Evolutionary conservation across 1,140 invertebrate species (phyloP).

Genomic region (Drosophila orena): DNA sequence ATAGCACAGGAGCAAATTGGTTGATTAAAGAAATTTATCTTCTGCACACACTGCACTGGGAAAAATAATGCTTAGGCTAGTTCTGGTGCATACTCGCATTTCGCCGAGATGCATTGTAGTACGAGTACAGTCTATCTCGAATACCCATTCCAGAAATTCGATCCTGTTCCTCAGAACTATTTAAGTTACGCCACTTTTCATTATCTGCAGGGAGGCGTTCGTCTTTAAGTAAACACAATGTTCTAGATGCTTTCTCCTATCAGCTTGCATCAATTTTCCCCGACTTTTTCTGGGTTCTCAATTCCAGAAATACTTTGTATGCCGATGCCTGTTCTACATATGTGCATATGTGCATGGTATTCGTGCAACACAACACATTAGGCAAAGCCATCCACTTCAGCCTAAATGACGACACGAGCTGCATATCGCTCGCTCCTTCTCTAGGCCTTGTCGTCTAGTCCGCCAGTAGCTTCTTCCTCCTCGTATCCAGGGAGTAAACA

Average conservation of each 20-base stretch:
- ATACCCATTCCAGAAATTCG: no score
- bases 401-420: constrained; percentile 42
- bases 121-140: no score
- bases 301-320: constrained; percentile 34
- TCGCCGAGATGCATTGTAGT: no score
- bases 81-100: no score
- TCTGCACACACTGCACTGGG: not conserved
- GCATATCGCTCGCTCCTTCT: constrained; percentile 17
- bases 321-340: not conserved
- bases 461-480: not conserved
- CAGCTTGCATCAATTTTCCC: constrained; percentile 8
- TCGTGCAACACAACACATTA: constrained; percentile 35
- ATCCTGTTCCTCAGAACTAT: no score
- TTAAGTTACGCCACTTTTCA: constrained; percentile 12
- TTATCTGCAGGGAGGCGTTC: constrained; percentile 8
- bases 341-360: constrained; percentile 1
- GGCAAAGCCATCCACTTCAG: constrained; percentile 35
- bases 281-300: constrained; percentile 13
- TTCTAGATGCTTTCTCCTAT: constrained; percentile 20
- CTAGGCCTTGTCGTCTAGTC: not conserved
- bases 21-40: constrained; percentile 7
- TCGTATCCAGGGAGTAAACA: constrained; percentile 20
- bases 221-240: constrained; percentile 43
- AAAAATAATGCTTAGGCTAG: not conserved
- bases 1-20: constrained; percentile 16